Base-by-base conservation (phyloP, 92 coral and sea anemone species). In the Virgularia gustaviana region DNA sequence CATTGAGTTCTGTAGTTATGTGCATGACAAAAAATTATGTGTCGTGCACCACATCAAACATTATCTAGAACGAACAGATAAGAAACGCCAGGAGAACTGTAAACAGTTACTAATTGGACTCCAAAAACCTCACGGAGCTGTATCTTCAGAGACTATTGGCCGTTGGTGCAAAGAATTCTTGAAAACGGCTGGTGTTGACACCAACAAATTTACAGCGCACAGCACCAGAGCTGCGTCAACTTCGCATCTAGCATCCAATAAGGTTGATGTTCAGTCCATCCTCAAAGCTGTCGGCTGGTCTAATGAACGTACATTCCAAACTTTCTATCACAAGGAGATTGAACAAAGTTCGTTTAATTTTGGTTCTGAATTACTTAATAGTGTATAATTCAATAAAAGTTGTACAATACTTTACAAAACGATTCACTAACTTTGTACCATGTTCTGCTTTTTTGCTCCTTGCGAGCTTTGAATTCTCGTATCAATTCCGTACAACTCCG, bases 231-330 rank as follows among this genome's bases (percentile, higher is more conserved):
- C 83, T 11, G 79, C 83, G 2, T 36, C 71, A 1, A 8, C 79
- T 16, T 58, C 79, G 15, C 19, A 4, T 32, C 49, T 78, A 18
- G 79, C 71, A 10, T 44, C 28, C 41, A 39, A 71, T 15, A 70
- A 57, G 16, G 35, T 13, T 13, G 70, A 34, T 49, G 31, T 78
- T 19, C 42, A 78, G 57, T 65, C 54, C 59, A 77, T 66, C 53
- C 63, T 77, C 58, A 15, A 38, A 43, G 59, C 80, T 27, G 80
- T 60, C 16, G 80, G 82, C 20, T 75, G 80, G 80, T 75, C 80
- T 8, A 75, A 42, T 63, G 82, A 66, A 53, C 49, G 56, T 32
- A 77, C 82, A 1, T 77, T 77, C 30, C 80, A 75, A 39, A 70
- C 25, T 10, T 75, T 61, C 29, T 75, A 62, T 30, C 45, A 49